Conservation (phyloP, 2,797 vertebrate genomes). For the Cryptoblepharus egeriae region DNA sequence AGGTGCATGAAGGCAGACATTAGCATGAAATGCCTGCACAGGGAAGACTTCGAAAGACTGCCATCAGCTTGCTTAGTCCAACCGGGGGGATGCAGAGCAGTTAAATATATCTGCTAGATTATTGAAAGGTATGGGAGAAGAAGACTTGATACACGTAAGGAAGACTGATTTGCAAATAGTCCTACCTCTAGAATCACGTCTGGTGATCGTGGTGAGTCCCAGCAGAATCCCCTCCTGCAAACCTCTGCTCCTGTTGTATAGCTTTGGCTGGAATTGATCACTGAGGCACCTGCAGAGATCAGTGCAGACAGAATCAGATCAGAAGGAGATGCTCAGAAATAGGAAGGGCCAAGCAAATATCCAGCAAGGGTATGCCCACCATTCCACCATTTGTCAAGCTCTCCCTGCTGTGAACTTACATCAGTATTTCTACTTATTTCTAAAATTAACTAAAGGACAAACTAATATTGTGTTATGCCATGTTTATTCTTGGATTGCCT, state of each 20-base stretch:
- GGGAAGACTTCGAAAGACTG: background rate
- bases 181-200: slow-evolving; percentile 27
- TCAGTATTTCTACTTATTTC: background rate
- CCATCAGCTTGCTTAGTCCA: background rate
- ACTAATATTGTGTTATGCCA: no score
- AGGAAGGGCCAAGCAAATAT: background rate
- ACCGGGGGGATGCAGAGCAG: background rate
- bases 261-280: slow-evolving; percentile 23
- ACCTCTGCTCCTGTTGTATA: background rate
- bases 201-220: background rate
- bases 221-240: slow-evolving; percentile 13
- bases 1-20: background rate
- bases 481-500: no score
- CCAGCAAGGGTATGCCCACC: background rate
- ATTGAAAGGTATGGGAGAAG: background rate
- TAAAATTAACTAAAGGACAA: background rate
- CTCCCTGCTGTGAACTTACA: background rate
- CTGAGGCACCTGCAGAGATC: slow-evolving; percentile 26
- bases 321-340: background rate
- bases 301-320: background rate
- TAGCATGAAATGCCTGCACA: background rate
- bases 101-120: accelerated
- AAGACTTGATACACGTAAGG: background rate
- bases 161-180: background rate
- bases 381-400: background rate